phyloP scores from a whole-genome alignment of 1,140 invertebrate genomes.

The Ceratina australensis region DNA sequence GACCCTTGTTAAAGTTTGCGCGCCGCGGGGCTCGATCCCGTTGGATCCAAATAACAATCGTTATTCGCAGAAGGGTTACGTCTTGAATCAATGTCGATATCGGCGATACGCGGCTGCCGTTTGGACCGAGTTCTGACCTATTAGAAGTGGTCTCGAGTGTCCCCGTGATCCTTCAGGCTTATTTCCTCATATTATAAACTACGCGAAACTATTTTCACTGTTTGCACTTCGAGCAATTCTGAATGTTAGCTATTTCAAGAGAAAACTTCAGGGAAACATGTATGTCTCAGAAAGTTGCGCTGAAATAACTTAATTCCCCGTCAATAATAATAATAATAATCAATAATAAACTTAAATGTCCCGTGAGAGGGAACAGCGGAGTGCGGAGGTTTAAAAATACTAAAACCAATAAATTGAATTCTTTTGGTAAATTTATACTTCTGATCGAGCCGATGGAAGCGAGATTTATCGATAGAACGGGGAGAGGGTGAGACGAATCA shows the following conservation, averaged over 20 bases:
- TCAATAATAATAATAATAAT: too few species aligned
- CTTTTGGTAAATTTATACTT: too few species aligned
- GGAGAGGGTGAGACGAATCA: background rate
- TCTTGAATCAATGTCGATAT: slow-evolving; percentile 25
- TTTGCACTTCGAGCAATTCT: background rate
- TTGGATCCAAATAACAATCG: slow-evolving; percentile 37
- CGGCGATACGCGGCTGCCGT: background rate
- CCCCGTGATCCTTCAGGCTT: background rate
- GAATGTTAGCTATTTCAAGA: too few species aligned
- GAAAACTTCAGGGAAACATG: too few species aligned
- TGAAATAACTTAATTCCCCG: too few species aligned
- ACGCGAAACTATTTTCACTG: too few species aligned
- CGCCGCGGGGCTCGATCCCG: slow-evolving; percentile 20
- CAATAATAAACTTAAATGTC: too few species aligned
- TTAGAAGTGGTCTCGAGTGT: slow-evolving; percentile 11
- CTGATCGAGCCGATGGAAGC: too few species aligned
- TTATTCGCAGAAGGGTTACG: slow-evolving; percentile 25
- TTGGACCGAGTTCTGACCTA: slow-evolving; percentile 15
- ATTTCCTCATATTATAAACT: background rate
- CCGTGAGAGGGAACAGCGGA: too few species aligned
- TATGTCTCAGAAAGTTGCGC: too few species aligned
- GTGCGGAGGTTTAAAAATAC: too few species aligned
- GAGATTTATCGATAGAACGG: background rate
- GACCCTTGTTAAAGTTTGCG: slow-evolving; percentile 41
- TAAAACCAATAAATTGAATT: too few species aligned